Evolutionary conservation across 1,140 invertebrate species (phyloP).

Genomic region (Drosophila sechellia): DNA sequence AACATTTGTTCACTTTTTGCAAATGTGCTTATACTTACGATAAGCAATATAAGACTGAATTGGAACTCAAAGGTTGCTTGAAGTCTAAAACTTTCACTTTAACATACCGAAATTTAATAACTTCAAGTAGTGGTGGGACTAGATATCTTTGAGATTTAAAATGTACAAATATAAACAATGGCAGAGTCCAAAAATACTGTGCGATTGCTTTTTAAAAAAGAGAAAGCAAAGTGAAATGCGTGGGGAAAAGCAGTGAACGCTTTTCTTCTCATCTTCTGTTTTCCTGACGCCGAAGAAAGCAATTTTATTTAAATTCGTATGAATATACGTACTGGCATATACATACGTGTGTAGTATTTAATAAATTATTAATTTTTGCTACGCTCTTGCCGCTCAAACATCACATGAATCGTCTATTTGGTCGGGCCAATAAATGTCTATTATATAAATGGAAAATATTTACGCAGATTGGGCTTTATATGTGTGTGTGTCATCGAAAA

Average conservation of each 20-base stretch:
- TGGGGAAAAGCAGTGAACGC: constrained; percentile 14
- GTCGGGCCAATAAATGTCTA: constrained; percentile 51
- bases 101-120: background rate
- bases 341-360: constrained; percentile 63
- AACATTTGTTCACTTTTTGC: background rate
- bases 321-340: constrained; percentile 11
- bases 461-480: constrained; percentile 31
- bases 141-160: too few species aligned
- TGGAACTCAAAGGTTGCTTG: background rate
- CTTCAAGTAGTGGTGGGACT: too few species aligned
- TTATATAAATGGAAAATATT: constrained; percentile 59
- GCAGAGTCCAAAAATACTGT: background rate
- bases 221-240: constrained; percentile 39
- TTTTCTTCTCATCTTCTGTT: constrained; percentile 14
- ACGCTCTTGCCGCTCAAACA: constrained; percentile 53
- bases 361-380: constrained; percentile 78
- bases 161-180: constrained; percentile 2
- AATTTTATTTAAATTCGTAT: constrained; percentile 37
- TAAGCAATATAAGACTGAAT: background rate
- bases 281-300: constrained; percentile 30
- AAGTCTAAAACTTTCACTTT: background rate
- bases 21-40: too few species aligned
- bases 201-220: constrained; percentile 7
- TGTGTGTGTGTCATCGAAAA: constrained; percentile 3
- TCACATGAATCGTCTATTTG: constrained; percentile 72